Conservation (phyloP, 2,888 invertebrate genomes). For the Andrena bicolor region DNA sequence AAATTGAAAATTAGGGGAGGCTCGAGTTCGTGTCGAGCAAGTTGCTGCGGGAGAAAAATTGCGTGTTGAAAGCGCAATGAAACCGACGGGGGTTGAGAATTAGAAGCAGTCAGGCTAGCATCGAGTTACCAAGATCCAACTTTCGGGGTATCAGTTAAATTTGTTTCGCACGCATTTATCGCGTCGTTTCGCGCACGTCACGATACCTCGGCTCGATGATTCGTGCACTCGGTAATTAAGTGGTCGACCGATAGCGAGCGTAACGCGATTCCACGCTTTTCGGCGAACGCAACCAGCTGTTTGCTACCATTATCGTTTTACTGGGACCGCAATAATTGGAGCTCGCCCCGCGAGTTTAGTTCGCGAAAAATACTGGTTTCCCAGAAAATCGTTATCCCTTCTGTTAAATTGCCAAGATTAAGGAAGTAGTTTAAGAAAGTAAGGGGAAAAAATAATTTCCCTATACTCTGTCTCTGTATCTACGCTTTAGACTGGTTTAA, state of each 20-base stretch:
- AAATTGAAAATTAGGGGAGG: too few species aligned
- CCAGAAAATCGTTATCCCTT: not conserved
- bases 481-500: too few species aligned
- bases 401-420: not conserved
- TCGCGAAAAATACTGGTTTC: not conserved
- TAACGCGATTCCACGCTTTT: constrained; percentile 35
- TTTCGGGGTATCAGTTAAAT: constrained; percentile 52
- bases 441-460: too few species aligned
- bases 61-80: not conserved
- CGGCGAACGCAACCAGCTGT: constrained; percentile 31
- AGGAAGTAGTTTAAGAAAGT: too few species aligned
- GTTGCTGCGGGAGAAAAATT: not conserved
- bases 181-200: constrained; percentile 32
- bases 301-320: constrained; percentile 24
- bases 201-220: constrained; percentile 27
- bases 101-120: constrained; percentile 41
- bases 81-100: constrained; percentile 29
- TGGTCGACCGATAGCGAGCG: constrained; percentile 38
- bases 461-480: too few species aligned
- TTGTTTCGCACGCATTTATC: constrained; percentile 53
- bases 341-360: constrained; percentile 10
- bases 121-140: constrained; percentile 55
- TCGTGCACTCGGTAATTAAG: constrained; percentile 43
- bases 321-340: not conserved
- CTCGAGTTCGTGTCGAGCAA: not conserved